Evolutionary conservation across 2,888 invertebrate species (phyloP).

Genomic region (Pyrrhosoma nymphula): DNA sequence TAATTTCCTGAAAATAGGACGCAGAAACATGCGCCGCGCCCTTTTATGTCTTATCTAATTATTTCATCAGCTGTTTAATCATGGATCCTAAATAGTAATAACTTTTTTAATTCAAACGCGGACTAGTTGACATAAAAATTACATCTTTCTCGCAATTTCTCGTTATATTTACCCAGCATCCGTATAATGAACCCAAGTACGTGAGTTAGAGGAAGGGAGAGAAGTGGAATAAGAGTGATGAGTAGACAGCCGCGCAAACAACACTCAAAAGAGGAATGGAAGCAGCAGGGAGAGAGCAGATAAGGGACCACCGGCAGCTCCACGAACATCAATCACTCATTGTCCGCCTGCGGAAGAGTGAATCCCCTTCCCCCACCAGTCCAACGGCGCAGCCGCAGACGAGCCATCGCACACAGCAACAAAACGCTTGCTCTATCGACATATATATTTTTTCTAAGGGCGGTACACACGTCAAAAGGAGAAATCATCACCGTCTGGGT

Average conservation of each 20-base stretch:
- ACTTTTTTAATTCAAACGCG: too few relatives aligned
- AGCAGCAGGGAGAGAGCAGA: neutral
- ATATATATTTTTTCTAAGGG: neutral
- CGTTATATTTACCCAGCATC: too few relatives aligned
- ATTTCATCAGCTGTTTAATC: too few relatives aligned
- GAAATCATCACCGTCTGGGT: neutral
- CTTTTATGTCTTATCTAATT: too few relatives aligned
- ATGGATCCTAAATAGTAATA: too few relatives aligned
- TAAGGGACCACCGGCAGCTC: neutral
- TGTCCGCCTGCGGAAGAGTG: neutral
- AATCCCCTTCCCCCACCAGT: neutral
- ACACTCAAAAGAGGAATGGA: neutral
- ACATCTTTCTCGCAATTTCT: too few relatives aligned
- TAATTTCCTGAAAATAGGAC: too few relatives aligned
- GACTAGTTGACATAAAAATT: too few relatives aligned
- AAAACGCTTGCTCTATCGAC: neutral
- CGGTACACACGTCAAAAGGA: neutral
- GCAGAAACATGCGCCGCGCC: too few relatives aligned
- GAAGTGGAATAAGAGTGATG: neutral
- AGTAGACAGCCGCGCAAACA: neutral
- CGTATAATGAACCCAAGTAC: neutral
- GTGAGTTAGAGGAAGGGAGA: neutral
- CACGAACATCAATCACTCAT: neutral
- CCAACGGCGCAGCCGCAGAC: too few relatives aligned
- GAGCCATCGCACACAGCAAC: neutral